Evolutionary conservation across 1,140 invertebrate species (phyloP), one percentile per base, ranked within the genome.

Genomic region (Tetragonula clypearis): DNA sequence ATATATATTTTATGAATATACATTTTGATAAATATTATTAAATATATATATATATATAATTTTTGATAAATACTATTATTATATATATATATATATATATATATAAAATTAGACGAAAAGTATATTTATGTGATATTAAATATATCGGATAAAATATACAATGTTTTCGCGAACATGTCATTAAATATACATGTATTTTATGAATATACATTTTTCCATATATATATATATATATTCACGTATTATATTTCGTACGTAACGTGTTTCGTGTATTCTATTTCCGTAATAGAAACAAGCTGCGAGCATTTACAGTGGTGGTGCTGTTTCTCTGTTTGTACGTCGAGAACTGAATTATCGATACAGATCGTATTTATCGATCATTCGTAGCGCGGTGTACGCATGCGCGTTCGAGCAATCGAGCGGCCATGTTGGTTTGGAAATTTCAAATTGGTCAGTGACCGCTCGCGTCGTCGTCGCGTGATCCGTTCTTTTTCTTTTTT

Each of bases 321-420:
- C 9, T 26, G 19, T 19, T 21, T 74, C 17, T 9, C 21, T 3
- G 21, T 30, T 1, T 9, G 0, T 14, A 75, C 23, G 14, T 19
- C n/a, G 49, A 55, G 56, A 56, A 56, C 73, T 75, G 55, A 58
- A 76, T 76, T 76, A 76, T 76, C 74, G 74, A 76, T 76, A 60
- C 21, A 26, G 12, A 21, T 73, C 49, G 2, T 15, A 72, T 35
- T 1, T 21, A 73, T 73, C 23, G 55, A 58, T 58, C 19, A 41
- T 30, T 3, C 26, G 21, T 58, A 35, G 74, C 74, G 55, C 55
- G 14, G 26, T 23, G 21, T 58, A 23, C 35, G 8, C 21, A 60
- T 14, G 1, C 14, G 49, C 49, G 17, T 15, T 55, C 14, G 8
- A 73, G 26, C n/a, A 26, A 4, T 73, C 6, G 14, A 8, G 21